Evolutionary conservation across 2,113 vertebrate species (phyloP).

Genomic region (Lagopus leucura): DNA sequence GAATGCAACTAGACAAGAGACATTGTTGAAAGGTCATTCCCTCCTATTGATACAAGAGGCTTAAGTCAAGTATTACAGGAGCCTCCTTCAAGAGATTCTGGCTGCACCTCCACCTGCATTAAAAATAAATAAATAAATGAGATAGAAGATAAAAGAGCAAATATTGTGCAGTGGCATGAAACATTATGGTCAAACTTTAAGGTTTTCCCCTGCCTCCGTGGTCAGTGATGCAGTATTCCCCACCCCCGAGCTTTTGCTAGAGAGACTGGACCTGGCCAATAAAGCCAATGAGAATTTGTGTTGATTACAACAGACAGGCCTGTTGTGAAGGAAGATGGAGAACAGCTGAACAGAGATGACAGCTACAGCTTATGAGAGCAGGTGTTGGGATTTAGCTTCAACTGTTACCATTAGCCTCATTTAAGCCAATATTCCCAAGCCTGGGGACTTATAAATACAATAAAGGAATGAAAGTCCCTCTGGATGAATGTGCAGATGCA

Average conservation of each 20-base stretch:
- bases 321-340: neutral
- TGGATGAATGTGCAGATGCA: neutral
- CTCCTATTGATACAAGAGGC: neutral
- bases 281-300: neutral
- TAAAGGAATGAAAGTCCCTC: neutral
- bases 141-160: neutral
- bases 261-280: neutral
- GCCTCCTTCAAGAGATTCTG: neutral
- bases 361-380: slow-evolving; percentile 37
- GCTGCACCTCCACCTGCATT: neutral
- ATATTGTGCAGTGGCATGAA: neutral
- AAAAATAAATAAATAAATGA: neutral
- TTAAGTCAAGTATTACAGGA: slow-evolving; percentile 21
- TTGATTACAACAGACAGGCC: neutral
- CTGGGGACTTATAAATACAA: slow-evolving; percentile 15
- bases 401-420: slow-evolving; percentile 11
- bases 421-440: slow-evolving; percentile 17
- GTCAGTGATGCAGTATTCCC: neutral
- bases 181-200: neutral
- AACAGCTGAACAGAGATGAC: slow-evolving; percentile 49
- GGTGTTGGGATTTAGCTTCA: slow-evolving; percentile 41
- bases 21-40: slow-evolving; percentile 57
- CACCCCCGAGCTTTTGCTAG: neutral
- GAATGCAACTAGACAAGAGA: slow-evolving; percentile 40
- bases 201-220: rapidly evolving